These are phyloP conservation scores for Pelochelys cantorii DNA, from an alignment of 2,797 vertebrate species.

Conservation along the genomic window DNA sequence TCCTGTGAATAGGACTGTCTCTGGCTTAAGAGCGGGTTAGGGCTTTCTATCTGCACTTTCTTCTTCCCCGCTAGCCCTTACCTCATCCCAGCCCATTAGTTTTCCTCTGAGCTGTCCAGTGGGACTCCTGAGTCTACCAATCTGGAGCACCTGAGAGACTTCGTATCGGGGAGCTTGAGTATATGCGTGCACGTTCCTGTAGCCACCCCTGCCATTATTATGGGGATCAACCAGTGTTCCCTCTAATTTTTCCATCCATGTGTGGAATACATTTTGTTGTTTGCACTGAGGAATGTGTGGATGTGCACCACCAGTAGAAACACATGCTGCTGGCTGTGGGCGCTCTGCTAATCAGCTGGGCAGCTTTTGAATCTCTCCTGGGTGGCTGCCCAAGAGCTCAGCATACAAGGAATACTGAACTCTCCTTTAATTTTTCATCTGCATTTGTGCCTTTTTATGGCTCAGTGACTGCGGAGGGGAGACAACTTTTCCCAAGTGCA, in stretches of 20 bases:
- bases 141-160: background rate
- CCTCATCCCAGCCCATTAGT: background rate
- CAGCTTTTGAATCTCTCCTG: too few species aligned
- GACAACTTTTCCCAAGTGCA: background rate
- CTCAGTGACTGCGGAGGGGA: background rate
- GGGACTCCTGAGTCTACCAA: background rate
- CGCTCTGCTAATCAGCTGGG: too few species aligned
- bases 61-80: background rate
- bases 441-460: background rate
- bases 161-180: background rate
- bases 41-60: too few species aligned
- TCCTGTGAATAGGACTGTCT: background rate
- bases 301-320: too few species aligned
- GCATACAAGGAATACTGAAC: too few species aligned
- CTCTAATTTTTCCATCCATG: too few species aligned
- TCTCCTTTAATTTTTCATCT: background rate
- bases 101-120: background rate
- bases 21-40: background rate
- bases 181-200: background rate
- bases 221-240: background rate
- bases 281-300: too few species aligned
- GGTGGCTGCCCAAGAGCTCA: too few species aligned
- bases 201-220: background rate
- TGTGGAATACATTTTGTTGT: too few species aligned
- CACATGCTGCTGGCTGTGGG: too few species aligned